Base-by-base conservation (phyloP, 2,113 vertebrate genomes). In the Sinosuthora webbiana region DNA sequence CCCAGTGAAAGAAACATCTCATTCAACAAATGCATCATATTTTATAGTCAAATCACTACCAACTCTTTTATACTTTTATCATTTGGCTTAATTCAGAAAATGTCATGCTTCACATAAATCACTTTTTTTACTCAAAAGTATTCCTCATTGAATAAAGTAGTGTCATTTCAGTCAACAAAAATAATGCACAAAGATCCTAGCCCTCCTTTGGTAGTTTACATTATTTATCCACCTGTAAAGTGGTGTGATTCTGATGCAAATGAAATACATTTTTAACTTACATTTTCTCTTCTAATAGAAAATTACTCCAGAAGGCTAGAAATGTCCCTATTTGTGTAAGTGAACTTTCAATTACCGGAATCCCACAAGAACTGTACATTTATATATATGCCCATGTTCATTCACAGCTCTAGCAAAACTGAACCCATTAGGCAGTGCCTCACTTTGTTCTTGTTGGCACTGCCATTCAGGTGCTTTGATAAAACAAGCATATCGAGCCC, bases 201-300 rank as follows among this genome's bases (percentile, higher is more conserved):
- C 78, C 89, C 90, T 47, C 39, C 67, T 45, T 71, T 87, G n/a
- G 47, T 93, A 95, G 53, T 42, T 88, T 91, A 68, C 67, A 64
- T 97, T 95, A 75, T 95, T 93, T 91, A 90, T 93, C 81, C 77
- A 93, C 50, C 67, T 94, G 37, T 65, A 92, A 94, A 97, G 47
- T 83, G n/a, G 89, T 89, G 22, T 17, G 77, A 65, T 94, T 95
- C 84, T 94, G 83, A 74, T 87, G 49, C 84, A 96, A 87, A 95
- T 68, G 33, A 97, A 94, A 79, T 47, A 42, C 31, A 73, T 81
- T 89, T 94, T 88, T 53, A 94, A 93, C 79, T 77, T 60, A 56
- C 59, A 49, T 94, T 92, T 95, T 44, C 45, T 59, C 76, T 97
- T 86, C 77, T 95, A 87, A 83, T 89, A 86, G 37, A 87, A 95